A percentile compares a stretch with the other conserved stretches of the same genome.
phyloP scores from a whole-genome alignment of 2,797 vertebrate genomes.

The Phrynocephalus guinanensis region DNA sequence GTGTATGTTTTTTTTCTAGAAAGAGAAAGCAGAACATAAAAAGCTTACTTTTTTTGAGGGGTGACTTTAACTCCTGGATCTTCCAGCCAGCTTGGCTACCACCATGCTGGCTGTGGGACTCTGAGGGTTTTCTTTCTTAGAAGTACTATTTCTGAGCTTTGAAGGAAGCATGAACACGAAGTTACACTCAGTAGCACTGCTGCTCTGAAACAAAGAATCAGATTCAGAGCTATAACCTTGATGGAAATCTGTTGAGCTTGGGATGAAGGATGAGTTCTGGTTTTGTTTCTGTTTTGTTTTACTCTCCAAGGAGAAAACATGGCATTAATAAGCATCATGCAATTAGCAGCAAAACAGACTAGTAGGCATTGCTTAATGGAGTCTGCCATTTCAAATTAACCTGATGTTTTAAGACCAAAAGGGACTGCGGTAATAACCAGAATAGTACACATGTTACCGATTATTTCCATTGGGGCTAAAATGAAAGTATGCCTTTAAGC shows the following conservation, averaged over 20 bases:
- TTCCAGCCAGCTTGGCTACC: too few relatives aligned
- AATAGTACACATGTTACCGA: slow-evolving; percentile 72
- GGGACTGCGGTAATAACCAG: slow-evolving; percentile 54
- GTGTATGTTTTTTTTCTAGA: slow-evolving; percentile 38
- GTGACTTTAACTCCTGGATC: too few relatives aligned
- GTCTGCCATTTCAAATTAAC: slow-evolving; percentile 77
- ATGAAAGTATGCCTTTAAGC: slow-evolving; percentile 62
- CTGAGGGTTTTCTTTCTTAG: too few relatives aligned
- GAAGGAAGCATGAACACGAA: neutral
- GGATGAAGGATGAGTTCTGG: slow-evolving; percentile 66
- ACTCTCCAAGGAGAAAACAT: slow-evolving; percentile 67
- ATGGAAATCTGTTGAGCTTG: slow-evolving; percentile 70
- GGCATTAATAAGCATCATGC: slow-evolving; percentile 71
- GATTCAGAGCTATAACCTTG: slow-evolving; percentile 64
- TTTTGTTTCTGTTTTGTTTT: slow-evolving; percentile 46
- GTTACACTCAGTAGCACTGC: neutral
- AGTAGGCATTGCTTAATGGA: slow-evolving; percentile 76
- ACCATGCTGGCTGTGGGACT: too few relatives aligned
- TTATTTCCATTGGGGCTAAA: slow-evolving; percentile 64
- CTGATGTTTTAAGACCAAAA: slow-evolving; percentile 67
- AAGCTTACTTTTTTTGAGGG: too few relatives aligned
- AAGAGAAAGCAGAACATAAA: neutral
- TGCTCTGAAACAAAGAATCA: slow-evolving; percentile 70
- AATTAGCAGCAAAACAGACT: slow-evolving; percentile 78
- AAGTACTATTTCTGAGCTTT: too few relatives aligned